These are phyloP conservation scores for Rhagium mordax DNA, from an alignment of 2,888 invertebrate genomes.

Conservation along the genomic window DNA sequence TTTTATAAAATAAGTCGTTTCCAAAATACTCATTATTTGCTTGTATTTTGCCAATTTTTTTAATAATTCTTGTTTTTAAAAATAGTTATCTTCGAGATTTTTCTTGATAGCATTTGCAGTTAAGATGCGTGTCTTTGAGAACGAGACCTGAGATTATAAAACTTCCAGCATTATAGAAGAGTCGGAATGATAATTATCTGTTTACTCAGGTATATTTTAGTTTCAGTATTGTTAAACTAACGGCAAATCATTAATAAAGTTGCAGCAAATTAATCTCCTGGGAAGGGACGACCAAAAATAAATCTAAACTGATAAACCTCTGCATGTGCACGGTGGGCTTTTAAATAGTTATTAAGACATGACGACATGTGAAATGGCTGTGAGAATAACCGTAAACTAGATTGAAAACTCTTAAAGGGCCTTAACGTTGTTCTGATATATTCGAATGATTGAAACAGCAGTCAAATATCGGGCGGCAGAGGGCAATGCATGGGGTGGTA, in stretches of 20 bases:
- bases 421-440: constrained; percentile 31
- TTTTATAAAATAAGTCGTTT: no score
- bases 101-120: no score
- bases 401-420: constrained; percentile 41
- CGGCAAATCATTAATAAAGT: neutral
- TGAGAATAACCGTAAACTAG: constrained; percentile 45
- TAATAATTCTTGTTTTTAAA: no score
- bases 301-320: constrained; percentile 18
- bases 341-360: constrained; percentile 53
- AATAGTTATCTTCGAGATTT: no score
- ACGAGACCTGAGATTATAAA: no score
- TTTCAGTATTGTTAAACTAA: neutral
- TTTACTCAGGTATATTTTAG: neutral
- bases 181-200: no score
- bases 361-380: constrained; percentile 49
- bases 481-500: constrained; percentile 51
- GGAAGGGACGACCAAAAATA: neutral
- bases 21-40: no score
- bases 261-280: neutral
- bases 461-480: constrained; percentile 20
- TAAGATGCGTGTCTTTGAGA: no score
- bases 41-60: no score
- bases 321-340: constrained; percentile 47
- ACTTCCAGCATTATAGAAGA: no score
- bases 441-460: constrained; percentile 46